Conservation (phyloP, 2,797 vertebrate genomes). For the Pseudomugil tenellus region DNA sequence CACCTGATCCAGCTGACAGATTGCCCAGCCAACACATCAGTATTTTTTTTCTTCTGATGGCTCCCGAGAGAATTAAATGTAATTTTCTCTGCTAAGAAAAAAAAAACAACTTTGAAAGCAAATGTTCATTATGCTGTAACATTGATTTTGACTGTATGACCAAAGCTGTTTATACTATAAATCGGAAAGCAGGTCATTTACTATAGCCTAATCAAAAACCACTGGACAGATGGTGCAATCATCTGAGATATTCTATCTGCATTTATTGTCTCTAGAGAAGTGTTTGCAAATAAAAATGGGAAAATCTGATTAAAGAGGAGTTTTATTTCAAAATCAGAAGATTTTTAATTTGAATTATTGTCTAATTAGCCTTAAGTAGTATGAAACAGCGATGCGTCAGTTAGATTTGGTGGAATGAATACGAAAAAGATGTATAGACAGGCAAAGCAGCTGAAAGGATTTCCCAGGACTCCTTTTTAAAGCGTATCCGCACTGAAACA, state of each 20-base stretch:
- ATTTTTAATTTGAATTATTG: not conserved
- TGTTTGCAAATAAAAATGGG: not conserved
- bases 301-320: not conserved
- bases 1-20: slow-evolving; percentile 50
- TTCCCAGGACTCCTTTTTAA: not conserved
- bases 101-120: slow-evolving; percentile 9
- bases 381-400: not conserved
- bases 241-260: not conserved
- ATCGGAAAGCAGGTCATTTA: slow-evolving; percentile 7
- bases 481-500: not conserved
- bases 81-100: slow-evolving; percentile 46
- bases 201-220: not conserved
- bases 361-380: not conserved
- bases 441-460: not conserved
- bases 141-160: slow-evolving; percentile 37
- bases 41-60: slow-evolving; percentile 6
- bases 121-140: slow-evolving; percentile 26
- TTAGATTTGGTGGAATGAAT: not conserved
- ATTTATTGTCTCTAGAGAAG: not conserved
- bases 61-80: slow-evolving; percentile 28
- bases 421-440: not conserved
- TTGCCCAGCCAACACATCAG: slow-evolving; percentile 35
- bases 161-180: slow-evolving; percentile 8
- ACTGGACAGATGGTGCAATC: not conserved
- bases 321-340: not conserved